These are phyloP conservation scores for Ptilonorhynchus violaceus DNA, from an alignment of 2,113 vertebrate species.

Conservation along the genomic window DNA sequence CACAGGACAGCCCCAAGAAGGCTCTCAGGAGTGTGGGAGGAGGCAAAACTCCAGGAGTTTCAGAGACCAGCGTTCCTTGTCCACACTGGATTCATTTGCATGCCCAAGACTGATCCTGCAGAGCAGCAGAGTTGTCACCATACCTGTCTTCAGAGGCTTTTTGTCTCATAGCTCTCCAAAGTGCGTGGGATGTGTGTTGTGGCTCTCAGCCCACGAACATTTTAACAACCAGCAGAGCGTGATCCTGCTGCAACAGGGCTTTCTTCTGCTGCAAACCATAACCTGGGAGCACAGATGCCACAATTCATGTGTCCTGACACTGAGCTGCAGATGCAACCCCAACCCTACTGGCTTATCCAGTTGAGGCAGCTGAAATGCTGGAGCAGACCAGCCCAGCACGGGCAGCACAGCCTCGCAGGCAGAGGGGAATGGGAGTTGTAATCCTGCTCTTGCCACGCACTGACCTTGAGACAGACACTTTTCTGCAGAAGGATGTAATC, in stretches of 20 bases:
- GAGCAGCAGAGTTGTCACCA: background rate
- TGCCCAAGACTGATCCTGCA: background rate
- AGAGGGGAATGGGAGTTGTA: background rate
- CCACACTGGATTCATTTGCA: background rate
- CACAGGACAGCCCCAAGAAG: background rate
- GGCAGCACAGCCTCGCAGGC: background rate
- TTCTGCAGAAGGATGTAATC: constrained; percentile 1
- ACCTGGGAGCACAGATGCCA: background rate
- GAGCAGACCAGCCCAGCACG: background rate
- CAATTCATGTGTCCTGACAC: background rate
- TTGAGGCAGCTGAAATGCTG: background rate
- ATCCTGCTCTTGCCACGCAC: background rate
- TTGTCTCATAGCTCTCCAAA: background rate
- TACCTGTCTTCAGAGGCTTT: background rate
- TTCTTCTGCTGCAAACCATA: background rate
- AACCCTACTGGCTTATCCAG: background rate
- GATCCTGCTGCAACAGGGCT: background rate
- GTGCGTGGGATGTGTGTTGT: background rate
- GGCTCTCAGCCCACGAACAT: background rate
- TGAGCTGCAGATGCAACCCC: background rate
- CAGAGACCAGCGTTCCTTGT: background rate
- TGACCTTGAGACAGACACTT: constrained; percentile 13
- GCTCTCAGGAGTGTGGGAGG: background rate
- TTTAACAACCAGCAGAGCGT: background rate
- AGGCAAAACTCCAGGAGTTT: background rate